Conservation (phyloP, 2,888 invertebrate genomes). For the Keiferia lycopersicella region DNA sequence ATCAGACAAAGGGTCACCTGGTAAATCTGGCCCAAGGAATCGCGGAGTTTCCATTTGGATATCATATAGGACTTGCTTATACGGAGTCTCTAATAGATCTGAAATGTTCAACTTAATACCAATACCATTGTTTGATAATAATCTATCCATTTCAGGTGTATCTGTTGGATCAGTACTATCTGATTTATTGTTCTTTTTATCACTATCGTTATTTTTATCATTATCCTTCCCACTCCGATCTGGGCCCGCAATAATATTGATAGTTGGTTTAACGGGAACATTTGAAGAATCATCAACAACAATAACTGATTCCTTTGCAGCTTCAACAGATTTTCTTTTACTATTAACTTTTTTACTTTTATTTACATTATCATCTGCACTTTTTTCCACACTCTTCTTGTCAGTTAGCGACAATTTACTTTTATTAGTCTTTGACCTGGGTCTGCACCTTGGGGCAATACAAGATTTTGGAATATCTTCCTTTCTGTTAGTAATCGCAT, state of each 20-base stretch:
- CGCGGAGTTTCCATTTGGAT: constrained; percentile 81
- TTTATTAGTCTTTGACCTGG: constrained; percentile 40
- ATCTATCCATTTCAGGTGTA: constrained; percentile 70
- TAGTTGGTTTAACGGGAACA: constrained; percentile 54
- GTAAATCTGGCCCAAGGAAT: constrained; percentile 70
- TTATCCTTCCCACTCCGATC: constrained; percentile 33
- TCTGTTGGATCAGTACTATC: constrained; percentile 49
- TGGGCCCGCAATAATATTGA: constrained; percentile 53
- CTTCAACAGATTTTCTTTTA: constrained; percentile 34
- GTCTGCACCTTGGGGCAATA: constrained; percentile 36
- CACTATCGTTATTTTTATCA: constrained; percentile 36
- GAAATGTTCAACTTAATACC: constrained; percentile 72
- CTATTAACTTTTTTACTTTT: constrained; percentile 28
- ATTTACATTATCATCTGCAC: constrained; percentile 30
- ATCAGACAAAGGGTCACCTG: constrained; percentile 71
- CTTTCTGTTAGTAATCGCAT: constrained; percentile 42
- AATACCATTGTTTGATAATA: constrained; percentile 66
- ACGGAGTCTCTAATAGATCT: constrained; percentile 81
- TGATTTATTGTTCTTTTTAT: constrained; percentile 37
- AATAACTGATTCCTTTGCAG: constrained; percentile 31
- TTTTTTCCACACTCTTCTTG: constrained; percentile 21
- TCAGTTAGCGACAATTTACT: constrained; percentile 30
- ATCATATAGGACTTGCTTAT: constrained; percentile 74
- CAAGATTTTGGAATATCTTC: constrained; percentile 26
- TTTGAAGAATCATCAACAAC: constrained; percentile 39